Percentiles rank a stretch among this genome's conserved stretches.
phyloP scores from a whole-genome alignment of 2,888 invertebrate species.

The Hetaerina titia region DNA sequence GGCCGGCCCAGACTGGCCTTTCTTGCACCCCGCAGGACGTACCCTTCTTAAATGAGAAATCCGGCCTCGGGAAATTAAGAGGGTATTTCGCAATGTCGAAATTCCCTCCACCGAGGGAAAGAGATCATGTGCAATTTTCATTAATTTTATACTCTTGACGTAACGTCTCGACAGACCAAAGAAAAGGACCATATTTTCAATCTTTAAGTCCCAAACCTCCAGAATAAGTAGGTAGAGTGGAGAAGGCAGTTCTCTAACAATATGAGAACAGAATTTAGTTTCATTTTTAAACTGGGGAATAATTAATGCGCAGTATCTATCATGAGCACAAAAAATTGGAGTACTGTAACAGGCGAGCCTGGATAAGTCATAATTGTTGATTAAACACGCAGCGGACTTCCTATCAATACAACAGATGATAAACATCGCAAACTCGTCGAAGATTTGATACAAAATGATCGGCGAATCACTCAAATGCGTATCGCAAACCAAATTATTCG shows the following conservation, averaged over 20 bases:
- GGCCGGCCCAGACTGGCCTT: background rate
- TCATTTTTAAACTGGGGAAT: background rate
- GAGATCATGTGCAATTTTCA: background rate
- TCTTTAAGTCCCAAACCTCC: background rate
- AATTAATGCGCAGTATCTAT: too few relatives aligned
- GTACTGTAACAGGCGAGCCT: too few relatives aligned
- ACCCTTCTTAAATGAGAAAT: slow-evolving; percentile 5
- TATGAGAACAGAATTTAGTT: background rate
- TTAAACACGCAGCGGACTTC: too few relatives aligned
- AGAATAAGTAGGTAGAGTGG: background rate
- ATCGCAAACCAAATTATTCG: too few relatives aligned
- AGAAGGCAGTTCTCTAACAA: background rate
- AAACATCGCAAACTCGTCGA: too few relatives aligned
- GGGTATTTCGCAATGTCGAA: background rate
- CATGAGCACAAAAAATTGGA: too few relatives aligned
- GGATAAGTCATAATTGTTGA: too few relatives aligned
- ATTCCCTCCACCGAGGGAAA: background rate
- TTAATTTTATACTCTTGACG: background rate
- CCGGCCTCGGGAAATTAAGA: slow-evolving; percentile 16
- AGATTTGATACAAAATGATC: too few relatives aligned
- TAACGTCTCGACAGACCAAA: background rate
- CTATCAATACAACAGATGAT: too few relatives aligned
- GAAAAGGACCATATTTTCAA: background rate
- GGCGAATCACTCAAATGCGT: too few relatives aligned
- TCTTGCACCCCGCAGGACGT: background rate